Evolutionary conservation across 2,888 invertebrate species (phyloP), one percentile per base, ranked within the genome.

Genomic region (Heliconius aoede): DNA sequence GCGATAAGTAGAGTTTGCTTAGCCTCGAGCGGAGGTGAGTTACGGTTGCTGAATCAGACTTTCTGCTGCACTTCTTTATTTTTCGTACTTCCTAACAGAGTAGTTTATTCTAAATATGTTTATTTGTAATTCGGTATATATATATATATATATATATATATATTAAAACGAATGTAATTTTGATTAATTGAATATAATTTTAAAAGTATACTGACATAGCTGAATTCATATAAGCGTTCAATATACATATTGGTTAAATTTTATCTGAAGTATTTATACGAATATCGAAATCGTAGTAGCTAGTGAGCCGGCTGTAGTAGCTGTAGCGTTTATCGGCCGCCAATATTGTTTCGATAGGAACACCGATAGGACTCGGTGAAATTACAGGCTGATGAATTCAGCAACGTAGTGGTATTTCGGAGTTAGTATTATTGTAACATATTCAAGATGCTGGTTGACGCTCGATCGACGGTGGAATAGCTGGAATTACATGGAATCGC

Each of bases 1-100:
- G 89, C 92, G 94, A 94, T 94, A 94, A 94, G 93, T 93, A 86
- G 88, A 92, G 90, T 91, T 92, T 91, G 92, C 93, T 92, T 91
- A 88, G 90, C 91, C 88, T 86, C 85, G 86, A 89, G 89, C 88
- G 84, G 85, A 87, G 86, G 87, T 87, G 88, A 88, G 88, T 90
- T 89, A 90, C 88, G 86, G 87, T 83, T 85, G 86, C 85, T 86
- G 88, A 89, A 88, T 88, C 89, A 76, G 73, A 79, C 40, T 61
- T 86, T 85, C 86, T 87, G 86, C 85, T 82, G 85, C 86, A 85
- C 85, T 82, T 85, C 82, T 85, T 84, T 82, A 84, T 77, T 78
- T n/a, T 55, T 60, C 72, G 51, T 55, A 65, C 65, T 78, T 68
- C 75, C 68, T 72, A 72, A 73, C 55, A 55, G 72, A 61, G 24